Conservation (phyloP, 2,888 invertebrate genomes). For the Drosophila hamatofila region DNA sequence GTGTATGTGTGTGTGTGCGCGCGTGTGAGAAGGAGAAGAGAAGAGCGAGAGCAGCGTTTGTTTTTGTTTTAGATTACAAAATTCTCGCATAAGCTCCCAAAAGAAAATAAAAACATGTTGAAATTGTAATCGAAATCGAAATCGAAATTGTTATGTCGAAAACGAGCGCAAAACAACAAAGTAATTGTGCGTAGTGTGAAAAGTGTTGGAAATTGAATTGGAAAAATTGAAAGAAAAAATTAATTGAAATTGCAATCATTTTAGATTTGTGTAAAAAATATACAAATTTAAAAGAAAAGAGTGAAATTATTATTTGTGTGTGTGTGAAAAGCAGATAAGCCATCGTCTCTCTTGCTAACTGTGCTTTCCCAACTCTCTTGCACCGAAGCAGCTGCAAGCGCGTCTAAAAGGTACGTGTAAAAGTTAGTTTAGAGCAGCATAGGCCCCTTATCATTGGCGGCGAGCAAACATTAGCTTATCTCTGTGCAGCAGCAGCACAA, state of each 20-base stretch:
- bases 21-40: conserved; percentile 5
- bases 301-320: conserved; percentile 18
- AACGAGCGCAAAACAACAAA: conserved; percentile 50
- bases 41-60: conserved; percentile 43
- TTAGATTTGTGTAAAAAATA: conserved; percentile 12
- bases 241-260: conserved; percentile 30
- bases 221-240: conserved; percentile 15
- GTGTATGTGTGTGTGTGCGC: conserved; percentile 9
- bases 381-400: conserved; percentile 45
- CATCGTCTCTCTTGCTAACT: conserved; percentile 4
- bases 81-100: conserved; percentile 50
- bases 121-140: conserved; percentile 51
- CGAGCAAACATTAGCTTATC: conserved; percentile 58
- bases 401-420: conserved; percentile 62
- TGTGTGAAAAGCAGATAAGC: conserved; percentile 10
- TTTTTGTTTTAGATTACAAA: conserved; percentile 69
- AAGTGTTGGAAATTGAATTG: conserved; percentile 42
- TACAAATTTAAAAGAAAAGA: background rate
- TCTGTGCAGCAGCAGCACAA: conserved; percentile 23
- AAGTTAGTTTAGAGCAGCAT: conserved; percentile 28
- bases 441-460: conserved; percentile 53
- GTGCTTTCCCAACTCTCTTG: background rate
- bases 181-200: conserved; percentile 34
- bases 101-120: conserved; percentile 64
- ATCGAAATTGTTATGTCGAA: conserved; percentile 42